Evolutionary conservation across 2,888 invertebrate genomes (phyloP), one percentile per base, ranked within the genome.

Genomic region (Tenthredo notha): DNA sequence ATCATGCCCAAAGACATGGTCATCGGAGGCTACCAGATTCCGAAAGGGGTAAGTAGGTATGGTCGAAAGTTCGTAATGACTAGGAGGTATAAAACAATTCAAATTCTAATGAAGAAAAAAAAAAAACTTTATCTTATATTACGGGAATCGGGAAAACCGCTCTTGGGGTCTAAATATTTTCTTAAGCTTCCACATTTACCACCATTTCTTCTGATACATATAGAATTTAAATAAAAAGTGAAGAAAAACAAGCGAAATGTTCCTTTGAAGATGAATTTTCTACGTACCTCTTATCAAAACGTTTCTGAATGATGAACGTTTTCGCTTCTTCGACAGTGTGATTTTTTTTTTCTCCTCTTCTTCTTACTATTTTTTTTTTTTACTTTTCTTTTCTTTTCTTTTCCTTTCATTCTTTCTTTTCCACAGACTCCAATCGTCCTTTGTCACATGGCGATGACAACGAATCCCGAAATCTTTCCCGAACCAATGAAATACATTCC

Each of bases 21-120:
- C 29, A 86, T 93, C 5, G 87, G 90, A 21, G 90, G 90, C 33
- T 92, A 92, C 85, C 86, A 85, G 21, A 82, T 88, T 21, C 86
- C 88, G 4, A 86, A 85, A 84, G 85, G 85, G 61, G 86, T 87
- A 84, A 87, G 87, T 37, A 70, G 7, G 29, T 29, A 2, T 29
- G 2, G 29, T 50, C 37, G n/a, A 43, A 10, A 43, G 33, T 18
- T 18, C 18, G 15, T 1, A 67, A 15, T 18, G 1, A 67, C 33
- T 15, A 0, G 9, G 4, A 43, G 25, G 21, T 21, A 47, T 43
- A 47, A n/a, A n/a, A 40, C 15, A 21, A 25, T 74, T 47, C 25
- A 21, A 43, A 74, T 25, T 40, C 10, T 21, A 4, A 40, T 7
- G 10, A 40, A 72, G 7, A 18, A 43, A n/a, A 40, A 33, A 33